phyloP scores from a whole-genome alignment of 2,888 invertebrate genomes.

The Polymixis lichenea region DNA sequence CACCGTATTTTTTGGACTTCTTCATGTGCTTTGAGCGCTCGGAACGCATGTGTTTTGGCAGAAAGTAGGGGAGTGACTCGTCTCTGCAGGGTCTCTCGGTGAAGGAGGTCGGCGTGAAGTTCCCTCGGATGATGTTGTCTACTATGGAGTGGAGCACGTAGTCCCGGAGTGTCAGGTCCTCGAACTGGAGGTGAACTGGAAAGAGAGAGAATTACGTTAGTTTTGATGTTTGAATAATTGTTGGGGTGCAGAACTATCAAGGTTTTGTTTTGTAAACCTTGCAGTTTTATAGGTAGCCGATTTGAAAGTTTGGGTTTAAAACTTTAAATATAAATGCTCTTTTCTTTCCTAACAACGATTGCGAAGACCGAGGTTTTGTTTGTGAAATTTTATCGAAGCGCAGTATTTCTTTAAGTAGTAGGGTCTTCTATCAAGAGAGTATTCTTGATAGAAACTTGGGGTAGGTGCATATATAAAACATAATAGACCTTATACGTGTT shows the following conservation, averaged over 20 bases:
- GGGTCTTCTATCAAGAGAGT: too few species aligned
- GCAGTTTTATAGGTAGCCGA: not conserved
- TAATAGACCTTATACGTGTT: not conserved
- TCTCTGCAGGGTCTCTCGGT: conserved; percentile 82
- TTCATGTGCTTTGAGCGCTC: conserved; percentile 78
- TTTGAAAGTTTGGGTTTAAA: not conserved
- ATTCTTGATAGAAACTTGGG: not conserved
- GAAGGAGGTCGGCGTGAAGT: conserved; percentile 85
- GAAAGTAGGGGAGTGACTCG: conserved; percentile 81
- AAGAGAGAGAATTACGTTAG: conserved; percentile 67
- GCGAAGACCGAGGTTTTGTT: not conserved
- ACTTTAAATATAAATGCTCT: not conserved
- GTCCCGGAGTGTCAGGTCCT: conserved; percentile 79
- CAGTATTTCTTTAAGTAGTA: not conserved
- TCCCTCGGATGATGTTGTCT: conserved; percentile 82
- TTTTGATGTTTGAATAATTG: not conserved
- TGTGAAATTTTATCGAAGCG: not conserved
- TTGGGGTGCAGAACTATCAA: not conserved
- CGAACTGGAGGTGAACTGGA: conserved; percentile 85
- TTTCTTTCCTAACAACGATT: not conserved
- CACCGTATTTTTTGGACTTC: conserved; percentile 68
- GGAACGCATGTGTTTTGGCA: conserved; percentile 78
- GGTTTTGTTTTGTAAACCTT: not conserved
- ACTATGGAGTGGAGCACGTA: conserved; percentile 85
- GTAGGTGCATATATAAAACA: not conserved